phyloP scores from a whole-genome alignment of 1,140 invertebrate genomes.

The Ganaspis sp. region DNA sequence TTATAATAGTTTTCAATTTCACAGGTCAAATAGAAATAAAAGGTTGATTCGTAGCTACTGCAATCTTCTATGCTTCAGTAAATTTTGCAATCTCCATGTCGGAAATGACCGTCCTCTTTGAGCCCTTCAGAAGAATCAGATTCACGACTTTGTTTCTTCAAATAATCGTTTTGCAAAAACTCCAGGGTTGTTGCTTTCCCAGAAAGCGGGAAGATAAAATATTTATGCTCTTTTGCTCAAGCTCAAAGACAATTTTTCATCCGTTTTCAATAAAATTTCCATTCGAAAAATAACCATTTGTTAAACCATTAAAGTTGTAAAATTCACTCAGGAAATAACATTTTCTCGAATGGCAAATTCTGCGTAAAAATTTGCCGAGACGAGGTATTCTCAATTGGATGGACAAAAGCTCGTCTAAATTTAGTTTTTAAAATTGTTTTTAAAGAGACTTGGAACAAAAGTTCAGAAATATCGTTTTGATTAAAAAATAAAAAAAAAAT shows the following conservation, averaged over 20 bases:
- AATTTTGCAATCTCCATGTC: conserved; percentile 2
- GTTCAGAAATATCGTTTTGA: too few species aligned
- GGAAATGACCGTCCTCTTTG: not conserved
- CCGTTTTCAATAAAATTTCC: not conserved
- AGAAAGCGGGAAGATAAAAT: not conserved
- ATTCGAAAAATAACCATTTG: not conserved
- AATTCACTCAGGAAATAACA: too few species aligned
- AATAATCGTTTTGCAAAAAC: not conserved
- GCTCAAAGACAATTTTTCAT: not conserved
- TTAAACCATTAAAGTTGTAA: too few species aligned
- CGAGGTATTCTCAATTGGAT: too few species aligned
- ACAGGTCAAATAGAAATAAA: not conserved
- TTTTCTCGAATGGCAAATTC: too few species aligned
- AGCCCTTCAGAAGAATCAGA: conserved; percentile 10
- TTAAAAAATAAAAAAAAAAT: too few species aligned
- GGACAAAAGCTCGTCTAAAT: too few species aligned
- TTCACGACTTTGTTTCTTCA: not conserved
- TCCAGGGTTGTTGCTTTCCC: not conserved
- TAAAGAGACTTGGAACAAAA: too few species aligned
- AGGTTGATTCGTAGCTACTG: not conserved
- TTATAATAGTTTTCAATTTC: conserved; percentile 2
- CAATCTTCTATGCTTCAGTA: not conserved
- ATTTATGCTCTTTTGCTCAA: not conserved
- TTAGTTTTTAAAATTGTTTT: too few species aligned
- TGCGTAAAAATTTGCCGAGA: too few species aligned